These are phyloP conservation scores for Pachyseris speciosa DNA, from an alignment of 64 coral and sea anemone species.

Conservation along the genomic window DNA sequence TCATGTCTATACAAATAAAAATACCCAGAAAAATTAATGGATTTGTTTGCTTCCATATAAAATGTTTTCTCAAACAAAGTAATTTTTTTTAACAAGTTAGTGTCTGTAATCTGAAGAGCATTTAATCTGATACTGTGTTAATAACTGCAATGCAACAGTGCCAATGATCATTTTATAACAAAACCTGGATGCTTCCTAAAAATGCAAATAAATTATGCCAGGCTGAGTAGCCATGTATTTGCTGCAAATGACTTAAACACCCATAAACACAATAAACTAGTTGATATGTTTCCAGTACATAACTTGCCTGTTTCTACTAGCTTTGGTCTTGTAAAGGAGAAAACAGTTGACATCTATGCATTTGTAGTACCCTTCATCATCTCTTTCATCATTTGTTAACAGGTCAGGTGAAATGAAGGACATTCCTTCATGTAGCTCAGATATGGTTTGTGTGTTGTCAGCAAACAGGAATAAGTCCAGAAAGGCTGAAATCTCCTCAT, in stretches of 20 bases:
- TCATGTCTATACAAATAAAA: neutral
- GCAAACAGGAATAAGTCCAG: neutral
- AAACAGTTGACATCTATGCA: conserved; percentile 36
- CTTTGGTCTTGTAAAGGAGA: conserved; percentile 29
- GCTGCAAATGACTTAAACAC: too few species aligned
- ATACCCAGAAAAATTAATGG: neutral
- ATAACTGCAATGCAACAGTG: too few species aligned
- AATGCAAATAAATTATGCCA: too few species aligned
- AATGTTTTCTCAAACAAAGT: too few species aligned
- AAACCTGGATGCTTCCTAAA: too few species aligned
- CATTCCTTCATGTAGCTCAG: neutral
- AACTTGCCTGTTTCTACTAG: conserved; percentile 41
- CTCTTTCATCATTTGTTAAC: conserved; percentile 9
- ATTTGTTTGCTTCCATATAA: conserved; percentile 2
- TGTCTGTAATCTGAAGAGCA: too few species aligned
- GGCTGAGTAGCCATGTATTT: too few species aligned
- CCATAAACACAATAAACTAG: too few species aligned
- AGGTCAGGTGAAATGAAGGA: neutral
- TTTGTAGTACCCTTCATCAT: conserved; percentile 61
- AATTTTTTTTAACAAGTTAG: too few species aligned
- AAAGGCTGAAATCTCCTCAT: neutral
- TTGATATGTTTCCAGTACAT: neutral
- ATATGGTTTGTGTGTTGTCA: neutral
- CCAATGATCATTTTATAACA: too few species aligned
- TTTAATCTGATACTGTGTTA: too few species aligned